Percentiles rank a stretch among this genome's conserved stretches.
Evolutionary conservation across 2,797 vertebrate genomes (phyloP).

Genomic region (Intellagama lesueurii): DNA sequence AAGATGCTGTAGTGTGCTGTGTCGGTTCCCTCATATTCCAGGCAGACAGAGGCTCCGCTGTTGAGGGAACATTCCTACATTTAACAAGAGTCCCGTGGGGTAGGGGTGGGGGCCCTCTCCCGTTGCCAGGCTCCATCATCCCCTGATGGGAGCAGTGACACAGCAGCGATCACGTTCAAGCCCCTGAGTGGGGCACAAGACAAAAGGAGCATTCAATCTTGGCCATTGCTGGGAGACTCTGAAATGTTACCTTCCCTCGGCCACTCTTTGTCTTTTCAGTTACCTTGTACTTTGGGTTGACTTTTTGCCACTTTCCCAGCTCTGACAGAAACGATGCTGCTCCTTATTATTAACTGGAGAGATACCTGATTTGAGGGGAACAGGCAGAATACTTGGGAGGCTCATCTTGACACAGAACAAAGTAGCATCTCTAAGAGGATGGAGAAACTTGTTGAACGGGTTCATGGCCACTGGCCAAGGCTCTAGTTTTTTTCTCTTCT

Average conservation of each 20-base stretch:
- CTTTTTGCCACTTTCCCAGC: slow-evolving; percentile 77
- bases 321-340: slow-evolving; percentile 57
- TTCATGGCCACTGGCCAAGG: background rate
- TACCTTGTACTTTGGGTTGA: slow-evolving; percentile 67
- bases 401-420: background rate
- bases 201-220: slow-evolving; percentile 76
- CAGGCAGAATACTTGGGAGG: background rate
- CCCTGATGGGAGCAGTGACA: slow-evolving; percentile 68
- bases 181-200: slow-evolving; percentile 1
- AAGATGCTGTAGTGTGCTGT: slow-evolving; percentile 61
- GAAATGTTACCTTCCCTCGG: slow-evolving; percentile 75
- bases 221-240: slow-evolving; percentile 55
- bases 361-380: background rate
- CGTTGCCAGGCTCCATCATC: slow-evolving; percentile 75
- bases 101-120: slow-evolving; percentile 10
- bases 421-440: background rate
- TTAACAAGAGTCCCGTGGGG: slow-evolving; percentile 72
- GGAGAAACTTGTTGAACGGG: background rate
- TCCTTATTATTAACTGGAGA: slow-evolving; percentile 57
- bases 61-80: slow-evolving; percentile 75
- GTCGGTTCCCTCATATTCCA: slow-evolving; percentile 67
- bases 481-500: background rate
- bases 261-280: slow-evolving; percentile 72
- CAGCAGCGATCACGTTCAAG: slow-evolving; percentile 64
- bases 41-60: slow-evolving; percentile 78